phyloP scores from a whole-genome alignment of 1,140 invertebrate genomes.

The Scaptomyza graminum region DNA sequence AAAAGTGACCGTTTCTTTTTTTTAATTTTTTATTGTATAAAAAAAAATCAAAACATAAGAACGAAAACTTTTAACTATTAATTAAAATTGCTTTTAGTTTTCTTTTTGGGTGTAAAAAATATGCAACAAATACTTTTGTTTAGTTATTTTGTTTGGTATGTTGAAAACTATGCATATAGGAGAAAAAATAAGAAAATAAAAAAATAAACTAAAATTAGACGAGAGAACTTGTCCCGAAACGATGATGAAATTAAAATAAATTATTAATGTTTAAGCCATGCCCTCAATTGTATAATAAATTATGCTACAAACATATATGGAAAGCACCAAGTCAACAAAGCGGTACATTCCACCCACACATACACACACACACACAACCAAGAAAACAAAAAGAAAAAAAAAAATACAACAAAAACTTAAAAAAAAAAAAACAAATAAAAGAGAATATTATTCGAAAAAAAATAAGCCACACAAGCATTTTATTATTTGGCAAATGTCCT shows the following conservation, averaged over 20 bases:
- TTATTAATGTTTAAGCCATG: constrained; percentile 79
- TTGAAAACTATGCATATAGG: constrained; percentile 60
- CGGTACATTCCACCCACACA: constrained; percentile 67
- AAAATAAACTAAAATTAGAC: constrained; percentile 1
- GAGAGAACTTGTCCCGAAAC: constrained; percentile 22
- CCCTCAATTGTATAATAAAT: constrained; percentile 82
- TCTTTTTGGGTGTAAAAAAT: constrained; percentile 45
- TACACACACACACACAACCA: constrained; percentile 52
- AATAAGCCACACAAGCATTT: constrained; percentile 26
- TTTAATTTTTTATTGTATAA: constrained; percentile 56
- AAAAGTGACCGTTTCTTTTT: constrained; percentile 35
- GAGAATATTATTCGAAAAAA: constrained; percentile 79
- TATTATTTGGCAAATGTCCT: constrained; percentile 41
- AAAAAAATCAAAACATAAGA: constrained; percentile 20
- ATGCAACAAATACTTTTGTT: constrained; percentile 42
- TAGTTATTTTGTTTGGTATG: constrained; percentile 73
- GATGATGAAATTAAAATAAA: constrained; percentile 34
- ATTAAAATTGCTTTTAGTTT: constrained; percentile 40
- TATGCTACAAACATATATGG: constrained; percentile 62
- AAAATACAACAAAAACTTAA: constrained; percentile 66
- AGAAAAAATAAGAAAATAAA: not conserved
- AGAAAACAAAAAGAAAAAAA: constrained; percentile 67
- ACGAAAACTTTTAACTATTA: constrained; percentile 47
- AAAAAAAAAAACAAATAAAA: constrained; percentile 76
- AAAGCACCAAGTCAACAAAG: constrained; percentile 76